Base-by-base conservation (phyloP, 2,113 vertebrate genomes). In the Bufo gargarizans region DNA sequence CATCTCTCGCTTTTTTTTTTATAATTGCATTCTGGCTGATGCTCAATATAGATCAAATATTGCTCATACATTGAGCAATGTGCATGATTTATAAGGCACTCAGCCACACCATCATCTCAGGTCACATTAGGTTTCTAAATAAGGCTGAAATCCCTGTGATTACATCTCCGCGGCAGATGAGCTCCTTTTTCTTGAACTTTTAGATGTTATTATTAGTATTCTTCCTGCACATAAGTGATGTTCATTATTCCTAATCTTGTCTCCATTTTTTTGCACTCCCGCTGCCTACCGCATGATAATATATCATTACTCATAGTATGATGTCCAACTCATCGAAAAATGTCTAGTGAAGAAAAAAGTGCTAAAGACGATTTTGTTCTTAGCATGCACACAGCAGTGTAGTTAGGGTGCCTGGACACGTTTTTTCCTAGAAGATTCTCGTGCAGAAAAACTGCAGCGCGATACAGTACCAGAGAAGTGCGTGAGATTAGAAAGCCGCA, bases 1-100 rank as follows among this genome's bases (percentile, higher is more conserved):
- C 43, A 61, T 81, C 56, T n/a, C 55, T 69, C 63, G 50, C 16
- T 50, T 65, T 69, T 82, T 83, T 33, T 33, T 33, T 33, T 33
- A 33, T 84, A 71, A 84, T 84, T 84, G 82, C 50, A 67, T 84
- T 84, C 63, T 84, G 82, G 63, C 61, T 84, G 63, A 53, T 71
- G 63, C 82, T 50, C 65, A 69, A 67, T 49, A 55, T 69, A 84
- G 63, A 84, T 84, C 82, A 84, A 71, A 84, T 86, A 86, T 77
- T 63, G 56, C 58, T 87, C 77, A 56, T 53, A 69, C 12, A 69
- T 67, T 43, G 3, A 72, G 74, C 63, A n/a, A 59, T 59, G 86
- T 63, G 69, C 86, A 82, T 82, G 86, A 88, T 82, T 88, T 82
- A 88, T 82, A 82, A 82, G 53, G 65, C 78, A 47, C 79, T 88